Conservation (phyloP, 2,797 vertebrate genomes). For the Fistularia tabacaria region DNA sequence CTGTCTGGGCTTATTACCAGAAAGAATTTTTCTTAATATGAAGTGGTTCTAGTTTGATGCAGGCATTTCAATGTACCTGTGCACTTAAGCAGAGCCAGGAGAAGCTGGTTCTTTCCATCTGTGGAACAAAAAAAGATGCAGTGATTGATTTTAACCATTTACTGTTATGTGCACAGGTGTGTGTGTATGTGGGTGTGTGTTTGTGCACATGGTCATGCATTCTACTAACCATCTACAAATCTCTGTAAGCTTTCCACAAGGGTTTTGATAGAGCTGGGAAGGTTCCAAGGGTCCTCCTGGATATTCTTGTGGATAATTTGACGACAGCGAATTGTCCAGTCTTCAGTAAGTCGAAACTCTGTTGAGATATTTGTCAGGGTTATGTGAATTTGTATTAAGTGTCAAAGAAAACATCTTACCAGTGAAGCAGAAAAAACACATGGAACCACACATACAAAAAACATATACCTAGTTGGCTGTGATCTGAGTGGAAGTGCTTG, state of each 20-base stretch:
- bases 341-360: constrained; percentile 95
- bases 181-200: neutral
- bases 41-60: constrained; percentile 1
- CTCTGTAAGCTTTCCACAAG: constrained; percentile 93
- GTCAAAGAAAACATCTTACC: too few relatives aligned
- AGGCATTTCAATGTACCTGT: constrained; percentile 78
- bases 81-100: constrained; percentile 93
- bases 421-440: too few relatives aligned
- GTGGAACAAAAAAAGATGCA: constrained; percentile 40
- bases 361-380: constrained; percentile 19
- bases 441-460: constrained; percentile 3
- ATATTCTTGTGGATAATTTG: constrained; percentile 91
- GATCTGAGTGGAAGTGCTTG: constrained; percentile 93
- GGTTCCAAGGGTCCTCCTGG: constrained; percentile 98
- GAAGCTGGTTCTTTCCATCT: constrained; percentile 98
- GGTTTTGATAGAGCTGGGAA: constrained; percentile 93
- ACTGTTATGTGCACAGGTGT: neutral
- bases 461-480: constrained; percentile 86
- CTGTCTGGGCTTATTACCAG: neutral
- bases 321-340: constrained; percentile 84
- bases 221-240: constrained; percentile 87
- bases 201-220: neutral
- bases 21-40: neutral
- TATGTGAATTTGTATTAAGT: neutral
- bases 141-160: constrained; percentile 7